A percentile compares a stretch with the other conserved stretches of the same genome.
Evolutionary conservation across 2,113 vertebrate genomes (phyloP).

Genomic region (Malurus cyaneus): DNA sequence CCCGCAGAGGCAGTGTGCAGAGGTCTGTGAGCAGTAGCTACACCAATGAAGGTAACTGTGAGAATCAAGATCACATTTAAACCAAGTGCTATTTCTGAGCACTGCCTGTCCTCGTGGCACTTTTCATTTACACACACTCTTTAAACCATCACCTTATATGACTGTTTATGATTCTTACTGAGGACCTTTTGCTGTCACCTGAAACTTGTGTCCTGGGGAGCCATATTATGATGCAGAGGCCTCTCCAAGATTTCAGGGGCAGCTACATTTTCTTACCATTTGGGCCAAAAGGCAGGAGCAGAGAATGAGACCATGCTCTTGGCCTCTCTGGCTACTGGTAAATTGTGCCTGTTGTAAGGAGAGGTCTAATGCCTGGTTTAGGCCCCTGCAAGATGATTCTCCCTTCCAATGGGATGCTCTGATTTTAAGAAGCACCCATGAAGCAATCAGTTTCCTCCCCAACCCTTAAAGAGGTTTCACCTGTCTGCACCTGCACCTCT

Average conservation of each 20-base stretch:
- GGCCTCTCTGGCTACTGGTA: neutral
- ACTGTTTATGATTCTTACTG: neutral
- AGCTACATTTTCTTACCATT: neutral
- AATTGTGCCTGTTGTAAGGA: neutral
- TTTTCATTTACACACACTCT: neutral
- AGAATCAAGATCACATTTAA: neutral
- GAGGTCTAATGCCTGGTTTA: neutral
- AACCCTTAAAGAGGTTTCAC: neutral
- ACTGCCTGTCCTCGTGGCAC: neutral
- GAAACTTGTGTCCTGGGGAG: neutral
- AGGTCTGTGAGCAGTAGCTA: neutral
- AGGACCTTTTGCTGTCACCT: neutral
- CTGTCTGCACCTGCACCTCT: neutral
- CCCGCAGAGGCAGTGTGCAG: neutral
- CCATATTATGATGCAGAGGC: rapidly evolving
- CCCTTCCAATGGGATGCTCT: neutral
- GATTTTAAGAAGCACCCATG: neutral
- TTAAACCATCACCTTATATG: neutral
- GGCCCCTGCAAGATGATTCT: neutral
- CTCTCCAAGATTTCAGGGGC: neutral
- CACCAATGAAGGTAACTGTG: neutral
- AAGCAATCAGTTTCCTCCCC: neutral
- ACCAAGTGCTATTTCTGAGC: neutral
- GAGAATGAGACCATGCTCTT: neutral
- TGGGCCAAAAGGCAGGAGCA: neutral